Percentiles rank a stretch among this genome's conserved stretches.
Conservation (phyloP, 2,888 invertebrate genomes). For the Amaurobius ferox region DNA sequence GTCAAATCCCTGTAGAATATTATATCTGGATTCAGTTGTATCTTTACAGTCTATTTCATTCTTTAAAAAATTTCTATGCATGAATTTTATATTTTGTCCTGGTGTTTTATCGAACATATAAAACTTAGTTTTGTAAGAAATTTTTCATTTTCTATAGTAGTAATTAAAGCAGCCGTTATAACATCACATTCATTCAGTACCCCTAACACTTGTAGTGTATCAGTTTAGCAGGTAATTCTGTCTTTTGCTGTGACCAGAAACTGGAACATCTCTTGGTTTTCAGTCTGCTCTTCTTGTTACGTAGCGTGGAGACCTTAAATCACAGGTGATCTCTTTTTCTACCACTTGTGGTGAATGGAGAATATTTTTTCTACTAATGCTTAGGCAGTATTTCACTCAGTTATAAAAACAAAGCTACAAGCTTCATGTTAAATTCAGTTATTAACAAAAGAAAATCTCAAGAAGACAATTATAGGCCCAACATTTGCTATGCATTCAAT, state of each 20-base stretch:
- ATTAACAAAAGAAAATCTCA: too few relatives aligned
- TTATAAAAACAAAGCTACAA: too few relatives aligned
- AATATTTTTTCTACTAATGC: slow-evolving; percentile 20
- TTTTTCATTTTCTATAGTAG: neutral
- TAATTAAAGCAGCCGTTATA: neutral
- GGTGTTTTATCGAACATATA: too few relatives aligned
- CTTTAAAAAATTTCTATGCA: too few relatives aligned
- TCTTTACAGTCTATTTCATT: too few relatives aligned
- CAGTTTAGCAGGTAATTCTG: slow-evolving; percentile 68
- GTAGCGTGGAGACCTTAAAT: slow-evolving; percentile 61
- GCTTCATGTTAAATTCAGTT: too few relatives aligned
- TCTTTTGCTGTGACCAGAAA: slow-evolving; percentile 54
- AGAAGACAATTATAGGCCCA: too few relatives aligned
- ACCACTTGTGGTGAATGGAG: slow-evolving; percentile 61
- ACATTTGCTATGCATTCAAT: too few relatives aligned
- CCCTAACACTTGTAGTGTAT: slow-evolving; percentile 67
- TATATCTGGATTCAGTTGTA: too few relatives aligned
- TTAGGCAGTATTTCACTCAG: neutral
- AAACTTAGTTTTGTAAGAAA: too few relatives aligned
- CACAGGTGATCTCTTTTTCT: slow-evolving; percentile 70
- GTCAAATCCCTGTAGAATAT: too few relatives aligned
- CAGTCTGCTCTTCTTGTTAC: slow-evolving; percentile 54
- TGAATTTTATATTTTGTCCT: too few relatives aligned
- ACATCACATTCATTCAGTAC: slow-evolving; percentile 26
- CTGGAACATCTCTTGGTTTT: slow-evolving; percentile 55